Conservation (phyloP, 2,113 vertebrate genomes). For the Podarcis raffonei region DNA sequence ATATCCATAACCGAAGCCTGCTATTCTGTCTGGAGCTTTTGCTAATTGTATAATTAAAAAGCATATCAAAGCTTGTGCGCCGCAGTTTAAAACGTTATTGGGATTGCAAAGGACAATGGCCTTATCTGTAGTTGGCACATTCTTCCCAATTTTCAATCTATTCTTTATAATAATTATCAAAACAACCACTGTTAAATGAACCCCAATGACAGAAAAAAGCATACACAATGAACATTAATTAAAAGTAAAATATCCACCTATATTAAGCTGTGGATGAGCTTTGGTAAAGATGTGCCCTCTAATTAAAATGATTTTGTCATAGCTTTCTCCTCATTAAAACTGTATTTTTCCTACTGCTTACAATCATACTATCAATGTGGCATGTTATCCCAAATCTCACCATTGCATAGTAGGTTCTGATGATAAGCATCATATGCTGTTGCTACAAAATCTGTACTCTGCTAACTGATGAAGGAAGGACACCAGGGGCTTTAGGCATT, state of each 20-base stretch:
- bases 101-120: not conserved
- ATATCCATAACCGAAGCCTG: not conserved
- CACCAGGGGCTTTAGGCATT: not conserved
- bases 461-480: not conserved
- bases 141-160: not conserved
- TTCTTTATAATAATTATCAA: not conserved
- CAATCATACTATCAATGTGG: not conserved
- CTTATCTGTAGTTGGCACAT: not conserved
- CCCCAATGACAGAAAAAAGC: not conserved
- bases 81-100: not conserved
- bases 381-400: not conserved
- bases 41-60: slow-evolving; percentile 20
- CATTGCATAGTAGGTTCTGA: not conserved
- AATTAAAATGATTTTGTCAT: not conserved
- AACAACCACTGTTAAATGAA: not conserved
- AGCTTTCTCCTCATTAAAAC: not conserved
- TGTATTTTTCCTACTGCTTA: not conserved
- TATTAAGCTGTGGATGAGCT: not conserved
- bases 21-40: not conserved
- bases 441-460: not conserved
- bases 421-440: not conserved
- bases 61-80: not conserved
- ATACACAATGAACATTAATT: not conserved
- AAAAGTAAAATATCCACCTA: not conserved
- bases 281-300: not conserved